phyloP scores from a whole-genome alignment of 53 echinoderm and acorn worm species.

The Echinarachnius parma region DNA sequence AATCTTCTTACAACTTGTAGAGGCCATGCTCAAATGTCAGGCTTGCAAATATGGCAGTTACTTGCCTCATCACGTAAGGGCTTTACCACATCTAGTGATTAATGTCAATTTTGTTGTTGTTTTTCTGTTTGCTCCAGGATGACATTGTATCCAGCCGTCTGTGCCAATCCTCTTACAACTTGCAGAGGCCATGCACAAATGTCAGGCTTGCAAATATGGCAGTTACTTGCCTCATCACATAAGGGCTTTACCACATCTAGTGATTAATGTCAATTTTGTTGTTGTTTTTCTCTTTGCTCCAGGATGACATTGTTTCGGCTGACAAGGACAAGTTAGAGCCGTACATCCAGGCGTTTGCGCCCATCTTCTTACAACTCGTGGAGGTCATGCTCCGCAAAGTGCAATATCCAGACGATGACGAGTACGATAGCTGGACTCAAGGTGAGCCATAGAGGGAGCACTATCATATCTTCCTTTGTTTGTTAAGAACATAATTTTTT shows the following conservation, averaged over 20 bases:
- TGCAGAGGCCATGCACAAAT: no score
- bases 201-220: no score
- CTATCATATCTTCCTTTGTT: no score
- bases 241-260: no score
- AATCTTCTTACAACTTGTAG: conserved; percentile 63
- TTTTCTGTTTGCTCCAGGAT: conserved; percentile 53
- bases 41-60: no score
- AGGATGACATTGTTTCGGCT: conserved; percentile 94
- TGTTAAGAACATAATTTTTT: no score
- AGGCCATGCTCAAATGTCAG: conserved; percentile 62
- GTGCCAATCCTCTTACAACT: conserved; percentile 82
- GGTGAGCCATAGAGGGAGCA: no score
- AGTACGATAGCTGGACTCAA: conserved; percentile 83
- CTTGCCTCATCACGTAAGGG: no score
- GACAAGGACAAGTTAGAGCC: conserved; percentile 79
- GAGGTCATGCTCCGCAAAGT: conserved; percentile 93
- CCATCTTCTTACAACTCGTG: conserved; percentile 80
- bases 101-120: no score
- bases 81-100: no score
- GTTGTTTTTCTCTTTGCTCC: background rate
- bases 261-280: no score
- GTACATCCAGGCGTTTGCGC: conserved; percentile 69
- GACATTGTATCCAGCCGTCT: conserved; percentile 82
- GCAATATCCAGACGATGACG: conserved; percentile 90
- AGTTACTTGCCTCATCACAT: no score